Base-by-base conservation (phyloP, 1,140 invertebrate species). In the Drosophila arizonae region DNA sequence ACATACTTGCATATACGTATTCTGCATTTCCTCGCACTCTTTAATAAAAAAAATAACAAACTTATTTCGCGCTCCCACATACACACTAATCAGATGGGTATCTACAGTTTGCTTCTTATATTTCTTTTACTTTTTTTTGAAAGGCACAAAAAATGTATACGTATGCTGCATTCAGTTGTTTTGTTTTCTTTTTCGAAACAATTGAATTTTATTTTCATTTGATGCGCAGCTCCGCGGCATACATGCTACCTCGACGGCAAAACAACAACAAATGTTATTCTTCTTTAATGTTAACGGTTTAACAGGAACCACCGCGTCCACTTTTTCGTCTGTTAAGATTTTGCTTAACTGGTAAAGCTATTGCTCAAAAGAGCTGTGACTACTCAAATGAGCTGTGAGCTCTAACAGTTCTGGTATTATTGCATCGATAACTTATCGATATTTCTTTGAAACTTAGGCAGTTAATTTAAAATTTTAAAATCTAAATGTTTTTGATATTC, bases 221-320 rank as follows among this genome's bases (percentile, higher is more conserved):
- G 21, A 61, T 24, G 33, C 64, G 70, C 55, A 58, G 48, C 55
- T 24, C 21, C 8, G 11, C 52, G 64, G 54, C 64, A 41, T 68
- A 48, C 50, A 61, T 68, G 50, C 64, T 39, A 52, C 70, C 61
- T 56, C 70, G 64, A 68, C 56, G 56, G 17, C 70, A 48, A 68
- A 68, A 72, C 64, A 72, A 72, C 70, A 72, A 72, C 70, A 72
- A 72, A 67, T 72, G 64, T 68, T 72, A 67, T 72, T 67, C 41
- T 67, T 72, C 70, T 72, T 72, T 4, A 60, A 30, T 48, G 43
- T 60, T 6, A 60, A 15, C 28, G 48, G 15, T 9, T 48, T 48
- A 60, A 48, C 43, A 60, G 15, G 15, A 48, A 60, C 57, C 57
- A 60, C 57, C 43, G 57, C 57, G 57, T 60, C 57, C 46, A 15